phyloP scores from a whole-genome alignment of 2,113 vertebrate species.

The Sphyrna mokarran region DNA sequence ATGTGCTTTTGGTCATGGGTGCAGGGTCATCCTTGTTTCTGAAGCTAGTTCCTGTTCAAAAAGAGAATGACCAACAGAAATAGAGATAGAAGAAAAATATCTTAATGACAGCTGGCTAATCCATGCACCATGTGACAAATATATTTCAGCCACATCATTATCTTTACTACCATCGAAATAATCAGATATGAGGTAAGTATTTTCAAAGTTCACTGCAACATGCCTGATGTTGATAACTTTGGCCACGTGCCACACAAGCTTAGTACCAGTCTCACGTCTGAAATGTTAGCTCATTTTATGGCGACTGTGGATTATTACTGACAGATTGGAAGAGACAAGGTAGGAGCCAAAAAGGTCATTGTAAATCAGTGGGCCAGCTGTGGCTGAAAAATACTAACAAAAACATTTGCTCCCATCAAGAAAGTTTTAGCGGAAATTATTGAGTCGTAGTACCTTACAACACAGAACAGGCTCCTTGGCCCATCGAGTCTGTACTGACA shows the following conservation, averaged over 20 bases:
- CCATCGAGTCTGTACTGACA: too few species aligned
- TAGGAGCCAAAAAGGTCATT: too few species aligned
- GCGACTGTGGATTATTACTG: neutral
- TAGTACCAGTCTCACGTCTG: neutral
- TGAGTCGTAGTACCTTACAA: too few species aligned
- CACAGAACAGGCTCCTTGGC: too few species aligned
- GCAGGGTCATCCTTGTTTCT: neutral
- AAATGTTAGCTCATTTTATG: neutral
- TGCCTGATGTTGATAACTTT: neutral
- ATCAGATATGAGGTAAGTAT: too few species aligned
- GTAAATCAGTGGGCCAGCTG: too few species aligned
- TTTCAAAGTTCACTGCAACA: neutral
- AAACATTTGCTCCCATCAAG: too few species aligned
- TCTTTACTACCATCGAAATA: neutral
- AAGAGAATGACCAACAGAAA: neutral
- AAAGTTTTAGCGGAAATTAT: too few species aligned
- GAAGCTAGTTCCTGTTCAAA: neutral
- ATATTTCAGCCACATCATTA: neutral
- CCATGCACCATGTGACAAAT: neutral
- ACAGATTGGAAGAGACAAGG: neutral
- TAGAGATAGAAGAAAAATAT: neutral
- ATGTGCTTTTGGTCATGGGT: neutral
- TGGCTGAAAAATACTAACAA: too few species aligned
- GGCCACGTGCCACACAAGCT: neutral
- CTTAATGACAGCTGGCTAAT: neutral